Evolutionary conservation across 2,113 vertebrate genomes (phyloP).

Genomic region (Cyprinodon variegatus): DNA sequence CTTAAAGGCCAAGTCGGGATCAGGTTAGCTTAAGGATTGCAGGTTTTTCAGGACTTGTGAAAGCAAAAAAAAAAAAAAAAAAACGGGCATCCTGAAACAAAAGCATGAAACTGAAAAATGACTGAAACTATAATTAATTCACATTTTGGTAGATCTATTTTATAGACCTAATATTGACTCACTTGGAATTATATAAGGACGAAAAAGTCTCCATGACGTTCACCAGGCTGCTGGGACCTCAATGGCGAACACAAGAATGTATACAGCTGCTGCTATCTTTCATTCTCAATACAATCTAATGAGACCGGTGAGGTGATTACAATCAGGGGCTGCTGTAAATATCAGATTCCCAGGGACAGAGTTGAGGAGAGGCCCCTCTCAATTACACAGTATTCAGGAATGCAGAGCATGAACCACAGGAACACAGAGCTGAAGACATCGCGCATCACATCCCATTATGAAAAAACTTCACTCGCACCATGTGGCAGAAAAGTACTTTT

Average conservation of each 20-base stretch:
- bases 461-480: constrained; percentile 26
- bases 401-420: constrained; percentile 67
- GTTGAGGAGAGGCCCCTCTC: constrained; percentile 75
- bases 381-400: constrained; percentile 80
- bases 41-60: constrained; percentile 57
- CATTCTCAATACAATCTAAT: constrained; percentile 67
- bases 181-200: constrained; percentile 1
- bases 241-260: constrained; percentile 48
- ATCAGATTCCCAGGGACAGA: constrained; percentile 77
- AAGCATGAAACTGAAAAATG: neutral
- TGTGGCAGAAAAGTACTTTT: constrained; percentile 15
- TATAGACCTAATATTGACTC: constrained; percentile 14
- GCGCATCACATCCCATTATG: constrained; percentile 47
- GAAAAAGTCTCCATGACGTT: constrained; percentile 16
- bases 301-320: constrained; percentile 73
- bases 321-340: constrained; percentile 77
- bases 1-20: constrained; percentile 28
- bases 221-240: constrained; percentile 46
- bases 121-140: constrained; percentile 11
- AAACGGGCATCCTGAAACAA: constrained; percentile 44
- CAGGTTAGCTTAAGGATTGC: constrained; percentile 52
- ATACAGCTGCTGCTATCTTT: constrained; percentile 76
- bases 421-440: constrained; percentile 57
- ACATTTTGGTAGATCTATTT: constrained; percentile 9
- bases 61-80: constrained; percentile 16